phyloP scores from a whole-genome alignment of 1,140 invertebrate species.

The Dreissena rostriformis region DNA sequence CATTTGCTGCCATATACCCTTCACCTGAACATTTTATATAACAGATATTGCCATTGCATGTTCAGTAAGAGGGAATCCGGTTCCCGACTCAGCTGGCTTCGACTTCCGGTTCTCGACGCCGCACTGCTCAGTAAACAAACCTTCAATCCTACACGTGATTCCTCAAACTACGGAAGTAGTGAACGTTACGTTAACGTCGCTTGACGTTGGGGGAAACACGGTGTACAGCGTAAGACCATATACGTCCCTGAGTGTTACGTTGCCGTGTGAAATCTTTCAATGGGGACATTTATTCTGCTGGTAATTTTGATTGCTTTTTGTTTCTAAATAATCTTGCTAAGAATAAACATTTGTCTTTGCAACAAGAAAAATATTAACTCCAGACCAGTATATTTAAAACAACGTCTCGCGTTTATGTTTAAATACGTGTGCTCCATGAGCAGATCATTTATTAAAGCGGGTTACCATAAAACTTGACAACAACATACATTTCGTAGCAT shows the following conservation, averaged over 20 bases:
- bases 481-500: no score
- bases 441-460: no score
- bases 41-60: no score
- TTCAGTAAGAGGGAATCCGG: neutral
- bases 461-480: no score
- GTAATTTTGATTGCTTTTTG: neutral
- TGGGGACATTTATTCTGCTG: neutral
- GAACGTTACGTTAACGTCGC: slow-evolving; percentile 26
- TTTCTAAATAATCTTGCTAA: no score
- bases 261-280: slow-evolving; percentile 14
- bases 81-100: slow-evolving; percentile 39
- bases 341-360: no score
- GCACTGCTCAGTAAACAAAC: neutral
- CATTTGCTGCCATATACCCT: no score
- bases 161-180: slow-evolving; percentile 47
- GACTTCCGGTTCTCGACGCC: slow-evolving; percentile 42
- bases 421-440: no score
- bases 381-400: no score
- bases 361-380: no score
- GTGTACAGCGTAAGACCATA: neutral
- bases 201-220: neutral
- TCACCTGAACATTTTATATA: no score
- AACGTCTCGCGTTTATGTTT: no score
- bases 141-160: slow-evolving; percentile 31
- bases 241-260: neutral